Percentiles rank a stretch among this genome's conserved stretches.
Conservation (phyloP, 2,888 invertebrate genomes). For the Brenthis daphne region DNA sequence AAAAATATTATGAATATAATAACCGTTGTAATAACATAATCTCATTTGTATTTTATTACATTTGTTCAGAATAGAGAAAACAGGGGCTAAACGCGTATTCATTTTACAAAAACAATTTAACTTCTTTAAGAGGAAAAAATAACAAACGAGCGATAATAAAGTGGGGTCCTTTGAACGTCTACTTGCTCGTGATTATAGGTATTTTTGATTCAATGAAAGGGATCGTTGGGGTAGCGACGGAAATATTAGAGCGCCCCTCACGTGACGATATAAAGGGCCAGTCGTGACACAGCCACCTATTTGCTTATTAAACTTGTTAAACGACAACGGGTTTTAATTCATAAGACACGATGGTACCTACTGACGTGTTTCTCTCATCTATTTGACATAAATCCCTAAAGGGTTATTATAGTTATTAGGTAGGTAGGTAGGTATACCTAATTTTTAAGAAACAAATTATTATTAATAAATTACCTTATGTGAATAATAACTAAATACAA, state of each 20-base stretch:
- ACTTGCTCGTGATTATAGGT: slow-evolving; percentile 63
- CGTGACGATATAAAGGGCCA: slow-evolving; percentile 41
- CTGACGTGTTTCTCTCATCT: slow-evolving; percentile 12
- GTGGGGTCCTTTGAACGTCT: slow-evolving; percentile 58
- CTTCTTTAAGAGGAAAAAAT: slow-evolving; percentile 38
- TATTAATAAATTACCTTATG: too few species aligned
- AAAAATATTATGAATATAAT: slow-evolving; percentile 6
- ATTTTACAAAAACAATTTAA: slow-evolving; percentile 35
- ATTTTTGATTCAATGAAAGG: slow-evolving; percentile 69
- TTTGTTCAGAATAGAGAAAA: slow-evolving; percentile 11
- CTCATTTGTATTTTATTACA: slow-evolving; percentile 17
- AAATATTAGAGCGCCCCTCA: slow-evolving; percentile 57
- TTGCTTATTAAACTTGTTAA: slow-evolving; percentile 39
- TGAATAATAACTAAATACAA: too few species aligned
- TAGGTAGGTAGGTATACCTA: too few species aligned
- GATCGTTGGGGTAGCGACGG: slow-evolving; percentile 66
- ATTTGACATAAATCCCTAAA: slow-evolving; percentile 10
- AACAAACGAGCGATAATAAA: slow-evolving; percentile 46
- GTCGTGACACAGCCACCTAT: slow-evolving; percentile 36
- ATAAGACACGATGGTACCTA: slow-evolving; percentile 7
- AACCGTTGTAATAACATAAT: slow-evolving; percentile 20
- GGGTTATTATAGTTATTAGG: neutral
- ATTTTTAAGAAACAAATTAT: too few species aligned
- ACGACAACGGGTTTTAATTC: slow-evolving; percentile 22
- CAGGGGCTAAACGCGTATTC: slow-evolving; percentile 14